Conservation (phyloP, 2,888 invertebrate genomes). For the Leucoptera coffeella region DNA sequence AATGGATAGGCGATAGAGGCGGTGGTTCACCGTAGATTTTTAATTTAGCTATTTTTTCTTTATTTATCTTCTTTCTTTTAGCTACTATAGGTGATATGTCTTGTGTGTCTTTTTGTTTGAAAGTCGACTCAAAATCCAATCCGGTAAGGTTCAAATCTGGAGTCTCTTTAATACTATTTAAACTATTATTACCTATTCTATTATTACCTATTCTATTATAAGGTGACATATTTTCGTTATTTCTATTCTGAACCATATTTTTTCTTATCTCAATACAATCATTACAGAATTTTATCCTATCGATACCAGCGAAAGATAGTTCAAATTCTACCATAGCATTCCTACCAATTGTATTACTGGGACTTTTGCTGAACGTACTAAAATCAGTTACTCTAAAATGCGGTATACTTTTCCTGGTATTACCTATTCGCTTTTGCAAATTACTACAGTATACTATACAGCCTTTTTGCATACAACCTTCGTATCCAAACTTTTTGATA, state of each 20-base stretch:
- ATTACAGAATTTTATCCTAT: slow-evolving; percentile 16
- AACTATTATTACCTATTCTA: no score
- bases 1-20: slow-evolving; percentile 39
- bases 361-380: slow-evolving; percentile 55
- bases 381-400: slow-evolving; percentile 58
- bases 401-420: slow-evolving; percentile 42
- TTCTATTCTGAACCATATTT: slow-evolving; percentile 12
- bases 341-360: slow-evolving; percentile 44
- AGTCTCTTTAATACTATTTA: no score
- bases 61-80: slow-evolving; percentile 19
- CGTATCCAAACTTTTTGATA: slow-evolving; percentile 34
- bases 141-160: slow-evolving; percentile 26
- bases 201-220: no score
- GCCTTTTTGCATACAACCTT: slow-evolving; percentile 52
- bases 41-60: slow-evolving; percentile 40
- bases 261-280: slow-evolving; percentile 24
- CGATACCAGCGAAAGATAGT: slow-evolving; percentile 13
- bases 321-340: slow-evolving; percentile 35
- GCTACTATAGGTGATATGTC: slow-evolving; percentile 18
- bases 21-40: slow-evolving; percentile 51
- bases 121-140: slow-evolving; percentile 38
- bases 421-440: slow-evolving; percentile 54
- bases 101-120: slow-evolving; percentile 21
- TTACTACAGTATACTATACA: slow-evolving; percentile 56
- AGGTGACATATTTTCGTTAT: slow-evolving; percentile 24